Evolutionary conservation across 2,797 vertebrate genomes (phyloP).

Genomic region (Taenioides sp.): DNA sequence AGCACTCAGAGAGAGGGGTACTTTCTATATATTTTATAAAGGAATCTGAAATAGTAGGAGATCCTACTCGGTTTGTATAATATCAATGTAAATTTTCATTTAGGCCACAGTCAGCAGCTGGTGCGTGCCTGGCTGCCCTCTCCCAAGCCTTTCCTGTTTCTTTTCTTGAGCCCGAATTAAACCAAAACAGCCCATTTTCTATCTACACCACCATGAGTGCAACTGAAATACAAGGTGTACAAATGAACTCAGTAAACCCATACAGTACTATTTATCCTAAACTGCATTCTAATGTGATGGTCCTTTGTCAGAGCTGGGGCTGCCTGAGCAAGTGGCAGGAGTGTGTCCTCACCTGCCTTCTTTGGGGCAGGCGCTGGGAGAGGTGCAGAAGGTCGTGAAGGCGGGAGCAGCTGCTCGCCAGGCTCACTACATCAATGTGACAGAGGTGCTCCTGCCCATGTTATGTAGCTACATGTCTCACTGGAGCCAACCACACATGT

Average conservation of each 20-base stretch:
- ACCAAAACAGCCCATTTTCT: constrained; percentile 83
- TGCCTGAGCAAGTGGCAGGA: constrained; percentile 79
- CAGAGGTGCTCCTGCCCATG: constrained; percentile 87
- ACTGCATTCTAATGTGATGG: neutral
- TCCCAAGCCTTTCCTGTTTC: constrained; percentile 89
- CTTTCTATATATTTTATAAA: constrained; percentile 1
- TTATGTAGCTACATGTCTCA: constrained; percentile 90
- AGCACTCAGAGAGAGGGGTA: constrained; percentile 91
- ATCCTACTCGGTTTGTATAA: neutral
- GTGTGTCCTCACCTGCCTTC: constrained; percentile 86
- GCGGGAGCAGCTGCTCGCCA: constrained; percentile 83
- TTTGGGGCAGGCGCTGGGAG: constrained; percentile 82
- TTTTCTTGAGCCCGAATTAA: constrained; percentile 88
- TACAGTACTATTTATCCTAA: neutral
- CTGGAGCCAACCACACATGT: constrained; percentile 79
- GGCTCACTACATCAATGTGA: constrained; percentile 85
- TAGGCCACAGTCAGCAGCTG: constrained; percentile 86
- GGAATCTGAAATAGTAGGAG: neutral
- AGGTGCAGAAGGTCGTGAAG: constrained; percentile 86
- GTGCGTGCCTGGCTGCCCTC: constrained; percentile 89
- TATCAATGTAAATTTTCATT: neutral
- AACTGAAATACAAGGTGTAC: constrained; percentile 82
- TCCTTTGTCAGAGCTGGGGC: constrained; percentile 70
- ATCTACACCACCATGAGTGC: constrained; percentile 83
- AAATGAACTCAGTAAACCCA: neutral